Percentiles rank a stretch among this genome's conserved stretches.
These are phyloP conservation scores for Ameiurus melas DNA, from an alignment of 2,113 vertebrate species.

Conservation along the genomic window DNA sequence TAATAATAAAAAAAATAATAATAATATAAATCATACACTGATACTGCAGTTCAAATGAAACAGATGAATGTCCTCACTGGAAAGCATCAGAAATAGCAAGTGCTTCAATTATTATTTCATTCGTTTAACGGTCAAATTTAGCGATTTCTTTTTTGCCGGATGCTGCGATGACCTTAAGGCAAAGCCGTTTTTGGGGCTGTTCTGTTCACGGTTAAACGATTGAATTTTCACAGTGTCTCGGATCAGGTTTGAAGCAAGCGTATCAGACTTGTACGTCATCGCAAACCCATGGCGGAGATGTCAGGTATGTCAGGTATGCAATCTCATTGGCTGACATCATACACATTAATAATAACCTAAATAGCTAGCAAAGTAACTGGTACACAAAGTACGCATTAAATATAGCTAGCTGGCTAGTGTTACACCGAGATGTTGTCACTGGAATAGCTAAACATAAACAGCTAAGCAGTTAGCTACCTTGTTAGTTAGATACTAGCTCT, in stretches of 20 bases:
- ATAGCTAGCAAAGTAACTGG: background rate
- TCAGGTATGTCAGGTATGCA: background rate
- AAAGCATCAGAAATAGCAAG: conserved; percentile 44
- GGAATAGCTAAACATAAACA: background rate
- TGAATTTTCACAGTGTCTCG: background rate
- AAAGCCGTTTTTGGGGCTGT: background rate
- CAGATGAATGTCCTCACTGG: conserved; percentile 34
- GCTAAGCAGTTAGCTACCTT: background rate
- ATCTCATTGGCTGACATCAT: background rate
- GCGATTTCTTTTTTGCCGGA: background rate
- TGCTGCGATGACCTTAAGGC: background rate
- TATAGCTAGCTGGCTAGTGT: background rate
- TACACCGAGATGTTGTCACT: background rate
- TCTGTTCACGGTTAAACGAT: background rate
- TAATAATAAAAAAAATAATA: conserved; percentile 51
- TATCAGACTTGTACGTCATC: background rate
- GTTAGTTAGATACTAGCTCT: background rate
- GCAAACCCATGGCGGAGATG: background rate
- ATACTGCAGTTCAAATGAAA: conserved; percentile 68
- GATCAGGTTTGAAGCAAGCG: background rate
- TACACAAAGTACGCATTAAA: background rate
- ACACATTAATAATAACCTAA: too few species aligned
- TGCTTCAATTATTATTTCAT: conserved; percentile 41
- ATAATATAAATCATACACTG: conserved; percentile 65
- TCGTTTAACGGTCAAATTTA: background rate